phyloP scores from a whole-genome alignment of 2,888 invertebrate genomes.

The Tipula confusa region DNA sequence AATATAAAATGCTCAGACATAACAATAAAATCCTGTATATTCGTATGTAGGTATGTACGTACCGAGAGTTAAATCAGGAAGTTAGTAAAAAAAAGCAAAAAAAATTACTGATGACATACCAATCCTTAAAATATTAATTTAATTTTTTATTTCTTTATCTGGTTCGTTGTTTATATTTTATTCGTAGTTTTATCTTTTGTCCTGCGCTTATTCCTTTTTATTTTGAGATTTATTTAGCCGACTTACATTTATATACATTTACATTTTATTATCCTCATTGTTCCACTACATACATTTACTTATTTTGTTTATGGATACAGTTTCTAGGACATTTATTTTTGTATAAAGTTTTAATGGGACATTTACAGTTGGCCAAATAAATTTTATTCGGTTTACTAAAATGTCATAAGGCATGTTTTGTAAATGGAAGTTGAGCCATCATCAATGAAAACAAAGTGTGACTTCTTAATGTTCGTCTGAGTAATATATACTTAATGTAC shows the following conservation, averaged over 20 bases:
- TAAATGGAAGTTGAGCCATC: too few relatives aligned
- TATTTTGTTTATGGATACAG: too few relatives aligned
- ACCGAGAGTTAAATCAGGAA: background rate
- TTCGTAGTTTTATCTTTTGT: background rate
- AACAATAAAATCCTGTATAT: background rate
- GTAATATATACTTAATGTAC: too few relatives aligned
- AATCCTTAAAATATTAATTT: conserved; percentile 20
- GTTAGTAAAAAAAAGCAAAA: too few relatives aligned
- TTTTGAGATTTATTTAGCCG: background rate
- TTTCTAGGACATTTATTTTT: too few relatives aligned
- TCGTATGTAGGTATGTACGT: too few relatives aligned
- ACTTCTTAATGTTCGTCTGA: too few relatives aligned
- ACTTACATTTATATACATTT: background rate
- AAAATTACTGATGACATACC: background rate
- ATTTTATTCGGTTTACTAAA: too few relatives aligned
- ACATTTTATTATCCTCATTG: background rate
- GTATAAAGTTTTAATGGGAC: too few relatives aligned
- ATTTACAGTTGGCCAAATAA: too few relatives aligned
- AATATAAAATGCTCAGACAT: background rate
- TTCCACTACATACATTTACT: background rate
- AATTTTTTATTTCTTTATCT: background rate
- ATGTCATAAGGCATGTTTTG: too few relatives aligned
- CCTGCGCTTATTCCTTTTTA: background rate
- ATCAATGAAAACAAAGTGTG: too few relatives aligned
- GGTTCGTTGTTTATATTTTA: background rate